Evolutionary conservation across 2,797 vertebrate species (phyloP).

Genomic region (Myotis pilosus): DNA sequence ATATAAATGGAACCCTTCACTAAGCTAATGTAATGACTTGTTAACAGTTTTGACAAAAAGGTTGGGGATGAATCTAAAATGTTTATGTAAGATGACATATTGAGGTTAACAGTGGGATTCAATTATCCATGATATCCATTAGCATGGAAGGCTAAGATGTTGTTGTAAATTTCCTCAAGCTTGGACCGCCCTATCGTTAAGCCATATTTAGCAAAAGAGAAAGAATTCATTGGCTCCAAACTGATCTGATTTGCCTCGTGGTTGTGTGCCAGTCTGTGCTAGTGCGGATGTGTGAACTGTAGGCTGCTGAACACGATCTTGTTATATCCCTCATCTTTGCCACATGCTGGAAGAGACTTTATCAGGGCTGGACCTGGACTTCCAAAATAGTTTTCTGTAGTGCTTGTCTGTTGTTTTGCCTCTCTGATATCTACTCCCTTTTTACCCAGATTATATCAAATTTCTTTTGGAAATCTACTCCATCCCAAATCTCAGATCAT

Average conservation of each 20-base stretch:
- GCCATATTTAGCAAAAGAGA: slow-evolving; percentile 26
- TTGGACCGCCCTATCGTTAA: neutral
- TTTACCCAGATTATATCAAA: neutral
- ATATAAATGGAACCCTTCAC: slow-evolving; percentile 18
- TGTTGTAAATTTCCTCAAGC: slow-evolving; percentile 43
- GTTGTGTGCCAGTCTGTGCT: neutral
- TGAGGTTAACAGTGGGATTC: slow-evolving; percentile 53
- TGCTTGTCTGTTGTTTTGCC: neutral
- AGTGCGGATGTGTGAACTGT: neutral
- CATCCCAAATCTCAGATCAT: neutral
- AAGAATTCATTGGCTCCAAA: neutral
- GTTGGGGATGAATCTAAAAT: slow-evolving; percentile 54
- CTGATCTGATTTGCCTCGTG: slow-evolving; percentile 19
- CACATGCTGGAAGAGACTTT: neutral
- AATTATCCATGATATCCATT: slow-evolving; percentile 31
- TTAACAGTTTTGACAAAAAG: slow-evolving; percentile 61
- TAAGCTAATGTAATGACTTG: slow-evolving; percentile 49
- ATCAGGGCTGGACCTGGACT: neutral
- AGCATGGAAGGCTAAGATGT: slow-evolving; percentile 16
- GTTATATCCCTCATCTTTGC: neutral
- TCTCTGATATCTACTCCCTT: neutral
- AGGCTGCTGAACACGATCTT: neutral
- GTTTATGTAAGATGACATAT: slow-evolving; percentile 51
- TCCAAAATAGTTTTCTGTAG: neutral
- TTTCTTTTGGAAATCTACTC: neutral